phyloP scores from a whole-genome alignment of 2,113 vertebrate species.

The Chaetura pelagica region DNA sequence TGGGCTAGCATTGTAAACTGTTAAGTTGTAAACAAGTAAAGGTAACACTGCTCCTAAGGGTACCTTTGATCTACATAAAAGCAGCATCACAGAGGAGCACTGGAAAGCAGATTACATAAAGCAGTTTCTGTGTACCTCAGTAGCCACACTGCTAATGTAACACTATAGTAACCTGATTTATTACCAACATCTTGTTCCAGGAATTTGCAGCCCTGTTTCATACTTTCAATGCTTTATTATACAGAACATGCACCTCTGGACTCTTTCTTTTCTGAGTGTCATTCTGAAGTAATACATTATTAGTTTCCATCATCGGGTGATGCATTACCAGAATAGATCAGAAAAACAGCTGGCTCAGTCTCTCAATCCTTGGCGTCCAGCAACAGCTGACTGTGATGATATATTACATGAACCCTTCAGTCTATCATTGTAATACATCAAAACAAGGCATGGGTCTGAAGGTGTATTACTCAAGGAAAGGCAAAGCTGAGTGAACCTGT shows the following conservation, averaged over 20 bases:
- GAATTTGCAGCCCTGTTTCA: not conserved
- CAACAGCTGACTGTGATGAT: slow-evolving; percentile 70
- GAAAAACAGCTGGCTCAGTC: slow-evolving; percentile 73
- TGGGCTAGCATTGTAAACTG: not conserved
- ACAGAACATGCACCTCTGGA: not conserved
- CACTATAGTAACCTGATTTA: slow-evolving; percentile 5
- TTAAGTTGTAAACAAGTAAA: not conserved
- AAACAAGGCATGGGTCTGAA: slow-evolving; percentile 68
- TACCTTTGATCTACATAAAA: slow-evolving; percentile 51
- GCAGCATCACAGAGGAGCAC: not conserved
- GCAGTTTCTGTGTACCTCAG: not conserved
- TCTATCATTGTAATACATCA: slow-evolving; percentile 76
- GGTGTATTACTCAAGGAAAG: slow-evolving; percentile 77
- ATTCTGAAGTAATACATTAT: slow-evolving; percentile 37
- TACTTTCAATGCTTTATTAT: slow-evolving; percentile 17
- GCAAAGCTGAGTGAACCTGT: slow-evolving; percentile 58
- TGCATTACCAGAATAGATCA: slow-evolving; percentile 29
- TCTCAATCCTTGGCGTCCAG: slow-evolving; percentile 68
- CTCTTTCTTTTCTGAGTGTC: slow-evolving; percentile 48
- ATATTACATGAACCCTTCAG: slow-evolving; percentile 49
- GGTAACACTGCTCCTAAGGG: not conserved
- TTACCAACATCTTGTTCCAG: slow-evolving; percentile 10
- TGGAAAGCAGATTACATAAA: not conserved
- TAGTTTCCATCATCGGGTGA: slow-evolving; percentile 12
- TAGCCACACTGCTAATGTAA: not conserved